phyloP scores from a whole-genome alignment of 2,888 invertebrate species.

The Clistopyga incitator region DNA sequence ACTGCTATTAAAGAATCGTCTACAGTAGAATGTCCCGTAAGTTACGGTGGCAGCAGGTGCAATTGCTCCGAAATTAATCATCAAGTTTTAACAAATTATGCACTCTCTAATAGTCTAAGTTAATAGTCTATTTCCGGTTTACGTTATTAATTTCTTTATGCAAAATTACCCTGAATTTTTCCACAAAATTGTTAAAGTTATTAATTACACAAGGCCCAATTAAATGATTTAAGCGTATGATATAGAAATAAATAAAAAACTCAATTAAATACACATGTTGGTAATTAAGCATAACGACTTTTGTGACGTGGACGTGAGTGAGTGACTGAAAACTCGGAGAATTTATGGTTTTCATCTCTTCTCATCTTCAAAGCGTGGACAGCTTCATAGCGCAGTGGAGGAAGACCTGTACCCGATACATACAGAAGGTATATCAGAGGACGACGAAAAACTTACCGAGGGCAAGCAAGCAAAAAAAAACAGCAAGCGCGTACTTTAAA shows the following conservation, averaged over 20 bases:
- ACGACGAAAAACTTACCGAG: slow-evolving; percentile 35
- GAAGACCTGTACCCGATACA: slow-evolving; percentile 3
- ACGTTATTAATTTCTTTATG: too few relatives aligned
- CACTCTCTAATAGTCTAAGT: too few relatives aligned
- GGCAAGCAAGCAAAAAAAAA: too few relatives aligned
- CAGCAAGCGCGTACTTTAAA: slow-evolving; percentile 51
- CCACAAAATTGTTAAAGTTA: neutral
- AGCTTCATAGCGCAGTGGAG: slow-evolving; percentile 10
- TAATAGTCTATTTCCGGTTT: too few relatives aligned
- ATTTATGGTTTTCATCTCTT: slow-evolving; percentile 9
- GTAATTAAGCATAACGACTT: too few relatives aligned
- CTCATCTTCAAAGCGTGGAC: slow-evolving; percentile 19
- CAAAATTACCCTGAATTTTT: too few relatives aligned
- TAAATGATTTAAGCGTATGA: neutral
- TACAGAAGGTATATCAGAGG: slow-evolving; percentile 47
- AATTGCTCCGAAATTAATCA: neutral
- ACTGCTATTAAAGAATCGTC: neutral
- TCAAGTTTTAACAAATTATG: neutral
- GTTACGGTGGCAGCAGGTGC: neutral
- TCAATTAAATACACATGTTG: too few relatives aligned
- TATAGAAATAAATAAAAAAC: neutral
- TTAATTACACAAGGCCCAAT: neutral
- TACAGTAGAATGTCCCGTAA: neutral
- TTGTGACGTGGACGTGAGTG: too few relatives aligned
- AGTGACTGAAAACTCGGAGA: slow-evolving; percentile 11